A percentile compares a stretch with the other conserved stretches of the same genome.
phyloP scores from a whole-genome alignment of 2,797 vertebrate genomes.

The Urophycis tenuis region DNA sequence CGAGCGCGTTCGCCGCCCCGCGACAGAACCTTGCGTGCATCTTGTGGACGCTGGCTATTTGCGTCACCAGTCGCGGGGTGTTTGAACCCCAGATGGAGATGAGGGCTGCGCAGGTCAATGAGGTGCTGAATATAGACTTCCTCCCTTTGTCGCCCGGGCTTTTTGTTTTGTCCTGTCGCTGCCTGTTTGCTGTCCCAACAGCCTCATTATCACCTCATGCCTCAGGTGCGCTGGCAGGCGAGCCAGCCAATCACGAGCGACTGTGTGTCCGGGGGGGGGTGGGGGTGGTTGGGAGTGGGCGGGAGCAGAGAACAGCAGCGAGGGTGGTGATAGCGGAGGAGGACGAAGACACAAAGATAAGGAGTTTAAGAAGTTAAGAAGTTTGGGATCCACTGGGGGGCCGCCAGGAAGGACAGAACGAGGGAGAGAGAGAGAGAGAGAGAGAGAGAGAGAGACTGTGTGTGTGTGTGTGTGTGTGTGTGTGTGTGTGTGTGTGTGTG shows the following conservation, averaged over 20 bases:
- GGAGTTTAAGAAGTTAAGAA: constrained; percentile 33
- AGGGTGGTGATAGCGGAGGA: constrained; percentile 27
- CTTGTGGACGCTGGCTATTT: too few relatives aligned
- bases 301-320: not conserved
- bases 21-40: too few relatives aligned
- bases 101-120: too few relatives aligned
- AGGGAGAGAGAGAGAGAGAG: constrained; percentile 36
- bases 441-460: constrained; percentile 30
- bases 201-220: constrained; percentile 42
- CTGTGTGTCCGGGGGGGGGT: constrained; percentile 19
- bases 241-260: constrained; percentile 31
- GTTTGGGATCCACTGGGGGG: constrained; percentile 24
- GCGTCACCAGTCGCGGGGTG: too few relatives aligned
- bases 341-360: constrained; percentile 16
- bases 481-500: not conserved
- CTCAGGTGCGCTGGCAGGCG: constrained; percentile 43
- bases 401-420: constrained; percentile 2
- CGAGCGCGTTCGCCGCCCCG: too few relatives aligned
- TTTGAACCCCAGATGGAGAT: too few relatives aligned
- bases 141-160: too few relatives aligned
- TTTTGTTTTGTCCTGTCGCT: too few relatives aligned
- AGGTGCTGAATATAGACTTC: too few relatives aligned
- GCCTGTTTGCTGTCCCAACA: constrained; percentile 7
- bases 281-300: constrained; percentile 1
- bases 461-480: constrained; percentile 39